Evolutionary conservation across 2,113 vertebrate species (phyloP), one percentile per base, ranked within the genome.

Genomic region (Mystacornis crossleyi): DNA sequence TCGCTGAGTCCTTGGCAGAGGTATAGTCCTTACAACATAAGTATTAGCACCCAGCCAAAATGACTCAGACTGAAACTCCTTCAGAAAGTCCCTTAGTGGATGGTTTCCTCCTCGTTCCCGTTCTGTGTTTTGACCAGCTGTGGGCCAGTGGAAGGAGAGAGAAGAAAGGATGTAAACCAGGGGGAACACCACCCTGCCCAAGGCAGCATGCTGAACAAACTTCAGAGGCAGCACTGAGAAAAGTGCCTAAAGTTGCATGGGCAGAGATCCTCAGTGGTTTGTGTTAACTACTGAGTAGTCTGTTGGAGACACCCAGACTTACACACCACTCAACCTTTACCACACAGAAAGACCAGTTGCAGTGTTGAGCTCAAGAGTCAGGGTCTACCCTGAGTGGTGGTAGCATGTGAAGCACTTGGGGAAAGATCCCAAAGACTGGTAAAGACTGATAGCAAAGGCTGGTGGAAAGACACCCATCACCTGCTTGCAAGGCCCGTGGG

Each of bases 191-290:
- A n/a, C 24, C 0, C 0, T 77, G 42, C 53, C 36, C 4, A 3
- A 50, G 73, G 38, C 47, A 91, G 38, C 0, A 0, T 2, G 2
- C 36, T 47, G 48, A 58, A 13, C 4, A 5, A 47, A n/a, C 62
- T 77, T 81, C 47, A 86, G 48, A 58, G 34, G 2, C 29, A 10
- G 5, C 8, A 2, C 25, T 47, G n/a, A 81, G 48, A 78, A 74
- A 87, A 72, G 14, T 6, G 29, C 40, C 60, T 36, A 9, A 82
- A 90, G 18, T 50, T 4, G 1, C 14, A 18, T 1, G 16, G 38
- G 19, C 36, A 82, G 57, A 82, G 40, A 75, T 21, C 21, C 0
- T 2, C n/a, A 60, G 47, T 71, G 51, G 50, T 66, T 84, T 81
- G 18, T 60, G 42, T 71, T 93, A 74, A 38, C 16, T 84, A 43